Conservation (phyloP, 1,140 invertebrate species). For the Drosophila bifasciata region DNA sequence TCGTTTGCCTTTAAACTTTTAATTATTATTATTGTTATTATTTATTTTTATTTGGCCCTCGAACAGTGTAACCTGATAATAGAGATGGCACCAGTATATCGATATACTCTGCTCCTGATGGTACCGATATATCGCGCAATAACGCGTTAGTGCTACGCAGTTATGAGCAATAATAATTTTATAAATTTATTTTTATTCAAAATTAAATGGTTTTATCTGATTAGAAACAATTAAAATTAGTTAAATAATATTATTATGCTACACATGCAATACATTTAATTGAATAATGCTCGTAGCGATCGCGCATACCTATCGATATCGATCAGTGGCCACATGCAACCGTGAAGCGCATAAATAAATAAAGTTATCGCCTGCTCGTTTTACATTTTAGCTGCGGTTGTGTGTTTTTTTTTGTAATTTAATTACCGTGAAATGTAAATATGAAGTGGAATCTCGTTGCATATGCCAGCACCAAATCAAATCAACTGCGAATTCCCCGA, state of each 20-base stretch:
- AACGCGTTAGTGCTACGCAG: too few species aligned
- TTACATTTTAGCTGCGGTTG: constrained; percentile 42
- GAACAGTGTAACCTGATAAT: constrained; percentile 31
- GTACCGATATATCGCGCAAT: constrained; percentile 2
- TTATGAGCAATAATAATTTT: too few species aligned
- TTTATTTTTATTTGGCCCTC: constrained; percentile 35
- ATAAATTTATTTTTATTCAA: too few species aligned
- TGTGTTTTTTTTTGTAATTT: constrained; percentile 46
- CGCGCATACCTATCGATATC: constrained; percentile 4
- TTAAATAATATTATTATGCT: too few species aligned
- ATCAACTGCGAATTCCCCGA: background rate
- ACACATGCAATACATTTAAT: too few species aligned
- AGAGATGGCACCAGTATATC: constrained; percentile 11
- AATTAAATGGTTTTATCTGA: too few species aligned
- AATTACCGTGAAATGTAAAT: constrained; percentile 57
- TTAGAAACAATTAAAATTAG: background rate
- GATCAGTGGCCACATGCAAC: constrained; percentile 15
- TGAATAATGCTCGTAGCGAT: background rate
- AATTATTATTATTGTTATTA: constrained; percentile 27
- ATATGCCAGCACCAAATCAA: constrained; percentile 19
- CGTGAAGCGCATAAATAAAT: constrained; percentile 65
- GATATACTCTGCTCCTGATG: background rate
- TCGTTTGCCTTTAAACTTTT: constrained; percentile 19
- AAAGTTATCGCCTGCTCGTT: constrained; percentile 48
- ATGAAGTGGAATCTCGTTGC: constrained; percentile 61